Base-by-base conservation (phyloP, 2,113 vertebrate species). In the Dolichotis patagonum region DNA sequence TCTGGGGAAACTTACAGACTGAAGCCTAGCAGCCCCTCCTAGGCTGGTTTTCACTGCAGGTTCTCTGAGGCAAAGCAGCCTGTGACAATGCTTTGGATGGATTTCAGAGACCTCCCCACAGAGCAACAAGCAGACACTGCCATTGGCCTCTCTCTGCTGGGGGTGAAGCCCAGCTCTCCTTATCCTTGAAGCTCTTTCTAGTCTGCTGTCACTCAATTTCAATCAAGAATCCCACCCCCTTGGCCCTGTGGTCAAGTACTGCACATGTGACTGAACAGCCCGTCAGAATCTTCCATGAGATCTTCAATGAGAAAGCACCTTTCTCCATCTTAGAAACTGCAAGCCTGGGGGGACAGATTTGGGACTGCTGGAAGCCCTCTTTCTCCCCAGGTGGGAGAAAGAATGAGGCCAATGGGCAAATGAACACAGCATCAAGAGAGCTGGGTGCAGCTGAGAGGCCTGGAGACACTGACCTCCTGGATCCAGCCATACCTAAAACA, bases 401-500 rank as follows among this genome's bases (percentile, higher is more conserved):
- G 60, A 41, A 62, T 2, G 7, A 85, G 65, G 28, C 81, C 35
- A 75, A 6, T 6, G 7, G 58, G 22, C 60, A 58, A 41, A 86
- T 6, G 94, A 38, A 65, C 19, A 20, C 3, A 14, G 58, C 85
- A 32, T 28, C 80, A 69, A 63, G 81, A 84, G 73, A 24, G 56
- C 69, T 85, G 46, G 43, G 77, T 46, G 56, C 56, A 56, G 54
- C 16, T 52, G 62, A 43, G 38, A 82, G 26, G 65, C 65, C 80
- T 78, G 54, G 63, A 19, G 38, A 81, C 38, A 41, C 1, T 41
- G 49, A 26, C 8, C 17, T 94, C 43, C 92, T 49, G 62, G 62
- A 67, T 75, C 77, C 78, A 91, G 93, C 56, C 63, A 7, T 88
- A 38, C 83, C 88, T 94, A 52, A 6, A 91, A 52, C 16, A 67